Conservation (phyloP, 2,888 invertebrate species). For the Pemphredon lugubris region DNA sequence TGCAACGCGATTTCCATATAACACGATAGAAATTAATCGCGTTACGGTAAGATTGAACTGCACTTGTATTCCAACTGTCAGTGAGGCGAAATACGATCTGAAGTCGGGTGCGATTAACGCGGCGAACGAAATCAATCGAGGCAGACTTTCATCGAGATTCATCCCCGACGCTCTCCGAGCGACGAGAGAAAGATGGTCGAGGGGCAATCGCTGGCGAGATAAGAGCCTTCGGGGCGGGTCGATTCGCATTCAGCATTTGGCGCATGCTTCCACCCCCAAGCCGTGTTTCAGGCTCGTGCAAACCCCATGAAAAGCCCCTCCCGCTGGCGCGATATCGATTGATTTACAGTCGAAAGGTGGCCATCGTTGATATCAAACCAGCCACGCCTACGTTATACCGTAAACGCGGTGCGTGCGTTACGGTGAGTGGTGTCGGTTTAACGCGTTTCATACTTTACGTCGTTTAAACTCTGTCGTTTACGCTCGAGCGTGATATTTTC, state of each 20-base stretch:
- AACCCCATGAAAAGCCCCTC: slow-evolving; percentile 68
- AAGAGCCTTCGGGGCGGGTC: slow-evolving; percentile 74
- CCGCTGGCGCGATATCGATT: slow-evolving; percentile 78
- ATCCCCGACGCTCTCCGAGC: no score
- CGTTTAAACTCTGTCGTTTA: slow-evolving; percentile 57
- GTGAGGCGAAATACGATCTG: no score
- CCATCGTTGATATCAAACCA: slow-evolving; percentile 79
- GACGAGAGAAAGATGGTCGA: slow-evolving; percentile 48
- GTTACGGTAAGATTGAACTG: no score
- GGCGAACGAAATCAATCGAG: slow-evolving; percentile 48
- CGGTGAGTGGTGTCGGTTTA: slow-evolving; percentile 51
- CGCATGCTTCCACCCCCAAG: slow-evolving; percentile 74
- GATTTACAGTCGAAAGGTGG: slow-evolving; percentile 81
- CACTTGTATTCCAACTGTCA: no score
- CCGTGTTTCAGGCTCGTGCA: slow-evolving; percentile 50
- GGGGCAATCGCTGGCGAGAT: slow-evolving; percentile 61
- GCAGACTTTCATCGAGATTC: slow-evolving; percentile 50
- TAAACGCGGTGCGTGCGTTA: slow-evolving; percentile 53
- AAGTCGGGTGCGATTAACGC: slow-evolving; percentile 37
- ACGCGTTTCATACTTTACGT: slow-evolving; percentile 49
- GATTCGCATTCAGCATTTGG: slow-evolving; percentile 73
- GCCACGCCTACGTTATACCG: slow-evolving; percentile 77
- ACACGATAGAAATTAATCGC: no score
- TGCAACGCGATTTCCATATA: no score
- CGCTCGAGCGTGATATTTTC: no score